Base-by-base conservation (phyloP, 2,113 vertebrate genomes). In the Coptodon bakossiorum region DNA sequence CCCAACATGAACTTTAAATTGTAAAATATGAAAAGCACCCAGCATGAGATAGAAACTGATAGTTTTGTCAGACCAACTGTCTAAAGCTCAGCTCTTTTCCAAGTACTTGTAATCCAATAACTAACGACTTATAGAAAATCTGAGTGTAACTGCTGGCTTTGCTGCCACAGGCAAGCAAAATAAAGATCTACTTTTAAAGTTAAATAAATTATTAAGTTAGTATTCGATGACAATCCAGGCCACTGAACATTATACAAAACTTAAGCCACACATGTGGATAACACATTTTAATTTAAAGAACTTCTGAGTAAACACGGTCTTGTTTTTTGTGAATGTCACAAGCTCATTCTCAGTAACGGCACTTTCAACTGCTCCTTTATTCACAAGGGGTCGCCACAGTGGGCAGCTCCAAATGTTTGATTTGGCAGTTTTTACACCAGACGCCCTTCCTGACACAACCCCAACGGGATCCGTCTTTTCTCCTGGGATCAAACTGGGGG, bases 381-480 rank as follows among this genome's bases (percentile, higher is more conserved):
- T 66, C 38, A 43, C 7, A 71, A 43, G 38, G 38, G 66, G 66
- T 24, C 12, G 0, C 66, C 38, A 71, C n/a, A 43, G 22, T 24
- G 38, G 38, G 12, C 38, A 24, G 38, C n/a, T 43, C 66, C 66
- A 14, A 24, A 43, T 43, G 36, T 71, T 71, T 71, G 36, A 71
- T 24, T 71, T 71, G 3, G 31, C 61, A 66, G 34, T 66, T 66
- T 66, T 66, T 66, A 71, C 63, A 71, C 36, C 63, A 8, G 66
- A 24, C n/a, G 5, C n/a, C 66, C 12, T 43, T 71, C 36, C 66
- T 71, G n/a, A 71, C 36, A 40, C 66, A 71, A 43, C 12, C 38
- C 38, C 7, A 3, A 43, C 1, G 66, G 34, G 36, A 71, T 9
- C n/a, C 0, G 0, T 71, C n/a, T 43, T 43, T 43, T 12, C 36